Evolutionary conservation across 2,113 vertebrate species (phyloP), one percentile per base, ranked within the genome.

Genomic region (Cebidichthys violaceus): DNA sequence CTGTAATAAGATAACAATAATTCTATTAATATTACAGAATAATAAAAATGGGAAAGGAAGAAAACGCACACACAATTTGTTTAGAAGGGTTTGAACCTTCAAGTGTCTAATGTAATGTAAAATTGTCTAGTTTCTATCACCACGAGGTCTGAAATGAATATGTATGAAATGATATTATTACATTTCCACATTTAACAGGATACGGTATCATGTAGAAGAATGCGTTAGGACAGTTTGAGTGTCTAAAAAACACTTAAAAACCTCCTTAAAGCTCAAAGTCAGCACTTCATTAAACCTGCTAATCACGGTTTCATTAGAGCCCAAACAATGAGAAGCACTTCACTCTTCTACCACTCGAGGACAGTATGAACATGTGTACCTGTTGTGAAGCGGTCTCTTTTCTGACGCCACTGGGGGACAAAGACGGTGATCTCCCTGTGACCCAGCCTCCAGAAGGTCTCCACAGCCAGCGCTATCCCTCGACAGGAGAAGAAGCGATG

Each of bases 381-480:
- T 95, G 96, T 99, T 59, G 96, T 96, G 73, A 87, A 94, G 33
- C 96, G 92, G 90, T 99, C 96, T 72, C 95, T 97, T 75, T 96
- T 96, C 65, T 97, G 98, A 88, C 98, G 96, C 98, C 98, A 99
- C 90, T 99, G 98, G 1, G 98, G 98, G 55, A 99, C 98, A 9
- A 99, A 99, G 0, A 98, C 98, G 0, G 98, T 99, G 89, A 99
- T 99, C 71, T 97, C 96, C 84, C 98, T 93, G 95, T 99, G 98
- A 64, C 98, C 98, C 75, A 95, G 95, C 75, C 94, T 97, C 98
- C 98, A 99, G 59, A 99, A 99, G 9, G 96, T 97, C 50, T 99
- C 97, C 69, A 99, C 98, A 0, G 98, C 97, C 76, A 99, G 96
- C 6, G 98, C 98, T 72, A 99, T 99, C 66, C 98, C 98, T 65